Base-by-base conservation (phyloP, 2,113 vertebrate genomes). In the Pterocles orientalis region DNA sequence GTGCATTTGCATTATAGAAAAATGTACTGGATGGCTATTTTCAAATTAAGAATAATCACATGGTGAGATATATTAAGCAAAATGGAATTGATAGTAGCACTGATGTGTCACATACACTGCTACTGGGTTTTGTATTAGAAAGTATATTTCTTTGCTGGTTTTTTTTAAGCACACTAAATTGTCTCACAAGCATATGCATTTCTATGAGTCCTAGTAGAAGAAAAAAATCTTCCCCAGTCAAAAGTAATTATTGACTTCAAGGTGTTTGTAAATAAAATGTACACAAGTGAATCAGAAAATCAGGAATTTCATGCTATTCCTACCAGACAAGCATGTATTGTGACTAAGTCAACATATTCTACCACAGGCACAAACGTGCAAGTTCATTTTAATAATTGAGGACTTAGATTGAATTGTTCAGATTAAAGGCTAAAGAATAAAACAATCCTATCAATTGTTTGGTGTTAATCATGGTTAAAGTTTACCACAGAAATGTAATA, bases 1-100 rank as follows among this genome's bases (percentile, higher is more conserved):
- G 92, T 92, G 77, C 86, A 93, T 91, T 88, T 95, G 92, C 81
- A 87, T 93, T 92, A 92, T 29, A 92, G 65, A 93, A 87, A 92
- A 91, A 84, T 58, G 73, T 92, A 89, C 72, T 79, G 69, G 88
- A 79, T 93, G 77, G 80, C 62, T 94, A 94, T 96, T 96, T 96
- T 93, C 86, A 94, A 96, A 94, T 93, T 93, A 89, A 92, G 88
- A 94, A 85, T 95, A 96, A 93, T 94, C 90, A 86, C 77, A 92
- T 50, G 25, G 77, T 91, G 58, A 95, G 65, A 87, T 94, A 87
- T 87, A 70, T 91, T 94, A 87, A 94, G 54, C 45, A 93, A 88
- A 95, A 90, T 53, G 39, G 56, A 95, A 94, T n/a, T 93, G 68
- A 90, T 96, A 83, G 68, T 70, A 93, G 43, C 92, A 93, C 56